Conservation (phyloP, 2,888 invertebrate genomes). For the Leptura quadrifasciata region DNA sequence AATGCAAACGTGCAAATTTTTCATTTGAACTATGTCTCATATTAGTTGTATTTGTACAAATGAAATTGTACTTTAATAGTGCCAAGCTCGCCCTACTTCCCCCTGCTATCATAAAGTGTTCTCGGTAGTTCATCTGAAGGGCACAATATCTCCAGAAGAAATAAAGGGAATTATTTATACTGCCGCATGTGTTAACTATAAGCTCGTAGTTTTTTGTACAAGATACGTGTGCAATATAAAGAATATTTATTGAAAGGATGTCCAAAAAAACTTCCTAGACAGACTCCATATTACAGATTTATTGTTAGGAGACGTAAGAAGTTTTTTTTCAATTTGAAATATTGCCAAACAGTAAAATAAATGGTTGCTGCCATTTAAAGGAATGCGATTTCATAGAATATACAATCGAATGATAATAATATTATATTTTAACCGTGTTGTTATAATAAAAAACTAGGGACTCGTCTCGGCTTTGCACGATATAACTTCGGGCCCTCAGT, state of each 20-base stretch:
- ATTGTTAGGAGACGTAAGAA: constrained; percentile 4
- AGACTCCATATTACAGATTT: constrained; percentile 7
- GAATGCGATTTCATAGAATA: neutral
- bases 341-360: constrained; percentile 2
- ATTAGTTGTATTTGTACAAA: neutral
- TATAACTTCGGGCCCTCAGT: no score
- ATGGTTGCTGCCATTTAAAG: neutral
- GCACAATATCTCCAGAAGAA: neutral
- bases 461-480: no score
- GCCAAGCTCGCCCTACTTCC: neutral
- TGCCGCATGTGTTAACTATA: constrained; percentile 17
- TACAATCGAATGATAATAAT: neutral
- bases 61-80: neutral
- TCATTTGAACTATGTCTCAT: no score
- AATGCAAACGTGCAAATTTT: no score
- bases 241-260: constrained; percentile 14
- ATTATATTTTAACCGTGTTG: neutral
- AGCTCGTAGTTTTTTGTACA: constrained; percentile 19
- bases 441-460: no score
- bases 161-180: constrained; percentile 23
- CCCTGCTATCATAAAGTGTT: neutral
- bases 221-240: constrained; percentile 23
- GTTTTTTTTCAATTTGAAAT: neutral
- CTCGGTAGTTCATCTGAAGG: neutral
- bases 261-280: constrained; percentile 2